Evolutionary conservation across 2,113 vertebrate genomes (phyloP), one percentile per base, ranked within the genome.

Genomic region (human): DNA sequence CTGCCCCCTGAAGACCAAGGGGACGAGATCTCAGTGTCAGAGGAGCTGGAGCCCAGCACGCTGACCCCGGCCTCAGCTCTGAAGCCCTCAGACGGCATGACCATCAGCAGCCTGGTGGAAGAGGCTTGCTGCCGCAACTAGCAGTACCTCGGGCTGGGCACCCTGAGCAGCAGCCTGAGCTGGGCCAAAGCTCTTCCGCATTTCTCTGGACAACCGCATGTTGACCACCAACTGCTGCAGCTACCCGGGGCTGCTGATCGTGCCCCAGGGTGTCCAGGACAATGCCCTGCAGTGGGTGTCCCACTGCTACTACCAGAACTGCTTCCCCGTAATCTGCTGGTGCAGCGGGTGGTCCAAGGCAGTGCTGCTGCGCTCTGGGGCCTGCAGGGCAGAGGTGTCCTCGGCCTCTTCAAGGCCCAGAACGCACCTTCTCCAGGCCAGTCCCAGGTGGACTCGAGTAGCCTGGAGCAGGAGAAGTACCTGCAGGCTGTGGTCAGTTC

Each of bases 381-480:
- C 76, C 99, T 99, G 90, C 99, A 99, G 0, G 99, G 99, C 30
- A 99, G 99, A 97, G 99, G 99, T 0, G 99, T 99, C 0, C 99
- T 99, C 1, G 99, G 99, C 82, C 99, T 99, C 98, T 99, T 99
- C 97, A 99, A 99, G 96, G 99, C 99, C 40, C 99, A 99, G 78
- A 99, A 99, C 0, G 96, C 99, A 0, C 99, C 99, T 0, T 95
- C 98, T 7, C 86, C 99, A 98, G 99, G 99, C 5, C 99, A 99
- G 4, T 99, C 99, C 0, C 99, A 99, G 98, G 98, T 99, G 0
- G 99, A 99, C 96, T 99, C 99, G 55, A 99, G 99, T 96, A 99
- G 99, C 57, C 78, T 99, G 98, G 99, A 99, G 98, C 99, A 99
- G 98, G 99, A 99, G 98, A 99, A 99, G 92, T 99, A 99, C 98